Evolutionary conservation across 2,888 invertebrate species (phyloP).

Genomic region (Villa cingulata): DNA sequence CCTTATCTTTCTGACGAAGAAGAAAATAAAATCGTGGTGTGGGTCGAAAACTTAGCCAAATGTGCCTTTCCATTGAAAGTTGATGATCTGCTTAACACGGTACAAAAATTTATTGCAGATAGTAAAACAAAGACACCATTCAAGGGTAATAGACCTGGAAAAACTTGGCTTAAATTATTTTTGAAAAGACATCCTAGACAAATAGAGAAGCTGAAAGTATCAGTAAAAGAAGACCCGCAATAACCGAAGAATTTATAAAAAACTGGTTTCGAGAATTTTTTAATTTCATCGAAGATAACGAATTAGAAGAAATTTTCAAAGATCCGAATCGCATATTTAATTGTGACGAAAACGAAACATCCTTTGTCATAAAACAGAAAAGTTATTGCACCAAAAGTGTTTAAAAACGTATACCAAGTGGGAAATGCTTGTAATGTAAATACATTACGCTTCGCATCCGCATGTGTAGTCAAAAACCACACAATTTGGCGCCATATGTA

Average conservation of each 20-base stretch:
- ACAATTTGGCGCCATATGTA: too few relatives aligned
- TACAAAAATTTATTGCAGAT: constrained; percentile 7
- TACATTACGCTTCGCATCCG: too few relatives aligned
- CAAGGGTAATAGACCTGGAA: neutral
- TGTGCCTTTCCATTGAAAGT: constrained; percentile 7
- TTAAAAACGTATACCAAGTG: constrained; percentile 5
- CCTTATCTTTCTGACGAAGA: constrained; percentile 7
- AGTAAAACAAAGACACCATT: constrained; percentile 1
- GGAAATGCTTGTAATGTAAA: constrained; percentile 4
- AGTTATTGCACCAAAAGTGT: constrained; percentile 9
- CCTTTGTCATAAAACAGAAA: constrained; percentile 9
- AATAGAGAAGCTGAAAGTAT: constrained; percentile 8
- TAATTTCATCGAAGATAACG: constrained; percentile 9
- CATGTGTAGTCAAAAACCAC: too few relatives aligned
- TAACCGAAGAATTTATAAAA: constrained; percentile 5
- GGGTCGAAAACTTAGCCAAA: constrained; percentile 6
- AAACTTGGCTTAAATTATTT: constrained; percentile 3
- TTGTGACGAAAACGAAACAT: constrained; percentile 6
- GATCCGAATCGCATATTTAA: constrained; percentile 2
- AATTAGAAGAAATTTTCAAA: constrained; percentile 5
- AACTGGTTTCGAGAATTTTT: constrained; percentile 10
- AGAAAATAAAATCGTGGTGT: constrained; percentile 5
- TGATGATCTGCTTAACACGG: constrained; percentile 8
- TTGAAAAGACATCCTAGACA: constrained; percentile 3
- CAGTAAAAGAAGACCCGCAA: constrained; percentile 6